Base-by-base conservation (phyloP, 2,888 invertebrate species). In the Volucella zonaria region DNA sequence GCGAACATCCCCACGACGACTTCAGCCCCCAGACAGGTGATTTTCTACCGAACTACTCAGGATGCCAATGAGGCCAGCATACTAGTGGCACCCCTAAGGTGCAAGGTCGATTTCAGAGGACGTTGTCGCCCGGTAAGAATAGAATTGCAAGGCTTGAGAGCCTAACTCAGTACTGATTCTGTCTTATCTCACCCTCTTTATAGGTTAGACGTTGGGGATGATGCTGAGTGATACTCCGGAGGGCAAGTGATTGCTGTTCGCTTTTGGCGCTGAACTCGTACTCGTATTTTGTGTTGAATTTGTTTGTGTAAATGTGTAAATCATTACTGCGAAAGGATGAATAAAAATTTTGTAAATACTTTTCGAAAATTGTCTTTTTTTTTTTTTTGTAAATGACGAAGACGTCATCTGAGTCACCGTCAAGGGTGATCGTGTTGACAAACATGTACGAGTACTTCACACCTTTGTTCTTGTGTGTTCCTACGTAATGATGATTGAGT, bases 11-110 rank as follows among this genome's bases (percentile, higher is more conserved):
- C 74, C 8, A 15, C 52, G 10, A 43, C 74, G n/a, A 59, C 38
- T 14, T 51, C 82, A 47, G 74, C 82, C 40, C 82, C 82, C 1
- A 66, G 43, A 9, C 73, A 78, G 61, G 82, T 82, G 12, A 82
- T 82, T 45, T 82, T 82, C 18, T 82, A 74, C 15, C 23, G 62
- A 10, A 18, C 23, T 3, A 62, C 56, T 9, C 3, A 1, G 10
- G 23, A 23, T 38, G 10, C 56, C 1, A 47, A 73, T 8, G 62
- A 82, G 31, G 74, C 78, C 3, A 78, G 56, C 42, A 45, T 82
- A 18, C 12, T 82, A 9, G 38, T 23, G 10, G 14, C 68, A 1
- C 45, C 40, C 38, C 15, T 11, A 12, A 49, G 78, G 14, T 82
- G 82, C 47, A 64, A 38, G 11, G 3, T 51, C 8, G 82, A 82